Base-by-base conservation (phyloP, 1,140 invertebrate genomes). In the Lerema accius region DNA sequence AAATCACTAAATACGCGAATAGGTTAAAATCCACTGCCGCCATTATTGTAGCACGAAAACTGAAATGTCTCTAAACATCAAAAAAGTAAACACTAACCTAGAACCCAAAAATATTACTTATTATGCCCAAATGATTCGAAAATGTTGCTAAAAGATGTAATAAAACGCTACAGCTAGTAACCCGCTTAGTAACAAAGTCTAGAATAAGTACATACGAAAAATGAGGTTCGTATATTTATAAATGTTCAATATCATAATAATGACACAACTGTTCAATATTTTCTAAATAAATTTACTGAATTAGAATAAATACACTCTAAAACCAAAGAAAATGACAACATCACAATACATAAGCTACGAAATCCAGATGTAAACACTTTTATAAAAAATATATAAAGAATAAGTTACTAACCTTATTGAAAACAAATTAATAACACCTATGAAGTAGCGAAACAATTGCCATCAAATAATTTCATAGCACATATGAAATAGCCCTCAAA, bases 281-380 rank as follows among this genome's bases (percentile, higher is more conserved):
- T 28, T 19, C 62, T 62, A 48, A 62, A 58, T 61, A 53, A 56
- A 59, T 48, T 51, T 15, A 59, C 4, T 14, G 9, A 28, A 64
- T 55, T 7, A 28, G 35, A 28, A 13, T 50, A 42, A 50, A 61
- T 60, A 43, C 46, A 65, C 42, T 48, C 64, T 32, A 28, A 62
- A 58, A 45, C 42, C 16, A 43, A 42, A 45, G 28, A 46, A 74
- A 71, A 76, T 82, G 74, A 80, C 75, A 82, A 79, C 79, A 89
- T 80, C 80, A 81, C 81, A 86, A 86, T 78, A 88, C 76, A 69
- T 76, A 84, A 63, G 73, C 67, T 87, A 76, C 63, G 73, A 89
- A 90, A 91, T 84, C 85, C 81, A 89, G 90, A 91, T 91, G 90
- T 91, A 91, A 90, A 91, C 89, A 91, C 80, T 86, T 89, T 82